phyloP scores from a whole-genome alignment of 2,113 vertebrate species.

The Saiga tatarica region DNA sequence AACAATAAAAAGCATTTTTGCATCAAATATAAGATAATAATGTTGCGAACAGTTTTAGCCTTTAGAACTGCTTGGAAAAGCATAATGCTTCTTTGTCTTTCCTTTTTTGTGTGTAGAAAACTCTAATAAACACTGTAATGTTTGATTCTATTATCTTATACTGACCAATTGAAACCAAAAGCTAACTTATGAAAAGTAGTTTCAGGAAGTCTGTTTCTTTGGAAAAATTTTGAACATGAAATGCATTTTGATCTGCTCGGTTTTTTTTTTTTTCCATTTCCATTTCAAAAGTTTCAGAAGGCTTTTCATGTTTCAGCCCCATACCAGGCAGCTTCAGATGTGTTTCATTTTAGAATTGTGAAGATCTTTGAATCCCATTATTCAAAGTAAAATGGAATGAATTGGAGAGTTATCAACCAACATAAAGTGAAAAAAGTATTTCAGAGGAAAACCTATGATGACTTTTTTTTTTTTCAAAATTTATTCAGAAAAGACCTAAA shows the following conservation, averaged over 20 bases:
- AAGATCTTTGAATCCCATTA: conserved; percentile 69
- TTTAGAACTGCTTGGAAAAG: background rate
- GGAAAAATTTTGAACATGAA: conserved; percentile 65
- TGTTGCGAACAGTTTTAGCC: background rate
- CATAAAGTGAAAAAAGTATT: conserved; percentile 55
- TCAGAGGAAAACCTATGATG: conserved; percentile 53
- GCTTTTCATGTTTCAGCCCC: conserved; percentile 62
- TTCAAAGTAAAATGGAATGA: conserved; percentile 73
- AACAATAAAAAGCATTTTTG: background rate
- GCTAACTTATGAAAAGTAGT: conserved; percentile 52
- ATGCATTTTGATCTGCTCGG: conserved; percentile 69
- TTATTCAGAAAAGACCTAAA: background rate
- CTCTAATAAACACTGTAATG: background rate
- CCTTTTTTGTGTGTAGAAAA: background rate
- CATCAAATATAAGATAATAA: background rate
- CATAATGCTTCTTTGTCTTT: background rate
- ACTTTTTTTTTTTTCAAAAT: background rate
- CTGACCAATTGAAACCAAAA: conserved; percentile 16
- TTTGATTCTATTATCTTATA: background rate
- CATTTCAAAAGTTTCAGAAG: conserved; percentile 68
- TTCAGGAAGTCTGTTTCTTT: conserved; percentile 61
- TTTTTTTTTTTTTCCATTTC: conserved; percentile 47
- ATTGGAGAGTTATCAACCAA: conserved; percentile 62
- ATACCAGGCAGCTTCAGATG: conserved; percentile 56
- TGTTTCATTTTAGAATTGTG: conserved; percentile 61